Percentiles rank a stretch among this genome's conserved stretches.
These are phyloP conservation scores for Holocentrus rufus DNA, from an alignment of 2,797 vertebrate genomes.

Conservation along the genomic window DNA sequence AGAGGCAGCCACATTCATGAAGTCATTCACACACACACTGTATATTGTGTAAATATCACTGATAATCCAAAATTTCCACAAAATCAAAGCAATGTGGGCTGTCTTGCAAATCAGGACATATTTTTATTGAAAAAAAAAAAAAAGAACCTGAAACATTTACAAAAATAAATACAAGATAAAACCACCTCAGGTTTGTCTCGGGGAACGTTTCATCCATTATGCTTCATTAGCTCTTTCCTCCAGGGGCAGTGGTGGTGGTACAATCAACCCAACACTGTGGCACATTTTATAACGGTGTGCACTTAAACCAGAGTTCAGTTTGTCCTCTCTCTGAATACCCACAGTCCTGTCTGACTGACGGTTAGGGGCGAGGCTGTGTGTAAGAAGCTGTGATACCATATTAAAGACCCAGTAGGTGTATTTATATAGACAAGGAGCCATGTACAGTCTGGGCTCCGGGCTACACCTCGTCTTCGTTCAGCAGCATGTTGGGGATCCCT, in stretches of 20 bases:
- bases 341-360: slow-evolving; percentile 21
- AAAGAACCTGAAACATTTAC: slow-evolving; percentile 47
- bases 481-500: slow-evolving; percentile 94
- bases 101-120: slow-evolving; percentile 42
- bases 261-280: slow-evolving; percentile 41
- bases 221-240: slow-evolving; percentile 37
- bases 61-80: slow-evolving; percentile 55
- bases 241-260: background rate
- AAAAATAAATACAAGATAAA: slow-evolving; percentile 80
- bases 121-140: slow-evolving; percentile 75
- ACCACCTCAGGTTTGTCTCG: slow-evolving; percentile 41
- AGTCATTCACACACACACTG: slow-evolving; percentile 7
- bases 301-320: slow-evolving; percentile 49
- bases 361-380: slow-evolving; percentile 8
- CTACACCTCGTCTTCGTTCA: slow-evolving; percentile 89
- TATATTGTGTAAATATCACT: slow-evolving; percentile 50
- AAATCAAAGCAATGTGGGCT: slow-evolving; percentile 45
- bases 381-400: background rate
- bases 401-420: background rate
- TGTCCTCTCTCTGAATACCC: slow-evolving; percentile 28
- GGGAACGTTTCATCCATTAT: slow-evolving; percentile 52
- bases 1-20: slow-evolving; percentile 15
- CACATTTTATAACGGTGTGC: slow-evolving; percentile 31
- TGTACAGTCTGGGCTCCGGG: background rate
- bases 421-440: background rate